Conservation (phyloP, 2,888 invertebrate species). For the Antitype chi region DNA sequence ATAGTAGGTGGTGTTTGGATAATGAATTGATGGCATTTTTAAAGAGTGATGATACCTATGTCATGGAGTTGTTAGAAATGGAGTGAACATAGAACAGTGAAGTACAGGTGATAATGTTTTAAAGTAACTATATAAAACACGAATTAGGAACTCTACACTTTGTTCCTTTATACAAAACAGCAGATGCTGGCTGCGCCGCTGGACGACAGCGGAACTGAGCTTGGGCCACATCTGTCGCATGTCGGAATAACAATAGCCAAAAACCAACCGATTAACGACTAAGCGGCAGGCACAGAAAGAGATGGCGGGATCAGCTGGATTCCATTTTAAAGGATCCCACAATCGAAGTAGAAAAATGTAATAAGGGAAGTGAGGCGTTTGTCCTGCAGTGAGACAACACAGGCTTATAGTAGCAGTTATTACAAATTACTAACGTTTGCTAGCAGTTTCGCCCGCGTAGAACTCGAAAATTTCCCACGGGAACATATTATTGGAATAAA, state of each 20-base stretch:
- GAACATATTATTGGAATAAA: no score
- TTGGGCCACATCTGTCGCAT: neutral
- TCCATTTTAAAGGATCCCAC: no score
- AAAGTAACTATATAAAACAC: neutral
- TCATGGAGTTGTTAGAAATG: neutral
- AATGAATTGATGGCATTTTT: neutral
- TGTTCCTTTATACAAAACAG: neutral
- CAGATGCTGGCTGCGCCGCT: neutral
- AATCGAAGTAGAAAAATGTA: no score
- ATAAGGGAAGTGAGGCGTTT: no score
- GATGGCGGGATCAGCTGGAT: no score
- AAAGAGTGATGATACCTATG: neutral
- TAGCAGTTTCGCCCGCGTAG: no score
- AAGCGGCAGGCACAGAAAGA: no score
- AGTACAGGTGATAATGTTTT: neutral
- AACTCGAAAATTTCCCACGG: no score
- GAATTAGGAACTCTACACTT: neutral
- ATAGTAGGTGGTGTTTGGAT: neutral
- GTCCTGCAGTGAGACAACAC: no score
- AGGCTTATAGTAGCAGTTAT: no score
- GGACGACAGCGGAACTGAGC: neutral
- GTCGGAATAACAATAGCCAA: neutral
- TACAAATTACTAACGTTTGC: no score
- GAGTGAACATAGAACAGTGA: neutral
- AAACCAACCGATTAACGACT: no score